Conservation (phyloP, 2,797 vertebrate genomes). For the Crenuchus spilurus region DNA sequence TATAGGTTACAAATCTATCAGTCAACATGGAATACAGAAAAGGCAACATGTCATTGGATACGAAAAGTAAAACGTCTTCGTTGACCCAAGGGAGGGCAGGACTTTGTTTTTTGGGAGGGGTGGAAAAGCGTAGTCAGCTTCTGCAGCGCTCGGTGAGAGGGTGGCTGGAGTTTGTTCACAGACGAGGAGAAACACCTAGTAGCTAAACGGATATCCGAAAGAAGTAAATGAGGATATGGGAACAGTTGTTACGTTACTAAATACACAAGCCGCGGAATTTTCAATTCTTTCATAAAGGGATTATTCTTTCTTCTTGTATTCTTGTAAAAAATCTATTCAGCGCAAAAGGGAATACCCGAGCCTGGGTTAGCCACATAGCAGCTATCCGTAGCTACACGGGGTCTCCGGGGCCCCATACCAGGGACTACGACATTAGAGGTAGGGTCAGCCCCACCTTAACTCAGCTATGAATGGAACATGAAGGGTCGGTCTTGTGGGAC, state of each 20-base stretch:
- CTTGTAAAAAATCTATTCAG: constrained; percentile 58
- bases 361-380: constrained; percentile 51
- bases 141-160: constrained; percentile 51
- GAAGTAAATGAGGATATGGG: constrained; percentile 66
- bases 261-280: constrained; percentile 67
- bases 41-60: constrained; percentile 56
- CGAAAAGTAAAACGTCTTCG: constrained; percentile 5
- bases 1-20: constrained; percentile 63
- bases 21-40: constrained; percentile 29
- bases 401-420: constrained; percentile 76
- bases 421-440: constrained; percentile 70
- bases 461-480: constrained; percentile 68
- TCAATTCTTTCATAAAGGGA: constrained; percentile 63
- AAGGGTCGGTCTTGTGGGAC: constrained; percentile 63
- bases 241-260: constrained; percentile 65
- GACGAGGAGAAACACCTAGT: constrained; percentile 49
- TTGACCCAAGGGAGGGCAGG: constrained; percentile 64
- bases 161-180: constrained; percentile 52
- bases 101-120: constrained; percentile 51
- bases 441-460: constrained; percentile 77
- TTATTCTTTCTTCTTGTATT: constrained; percentile 58
- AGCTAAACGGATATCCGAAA: constrained; percentile 62
- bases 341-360: constrained; percentile 62
- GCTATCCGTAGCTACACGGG: constrained; percentile 73
- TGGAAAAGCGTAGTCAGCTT: constrained; percentile 55